A percentile compares a stretch with the other conserved stretches of the same genome.
phyloP scores from a whole-genome alignment of 1,140 invertebrate species.

The Leptinotarsa texana region DNA sequence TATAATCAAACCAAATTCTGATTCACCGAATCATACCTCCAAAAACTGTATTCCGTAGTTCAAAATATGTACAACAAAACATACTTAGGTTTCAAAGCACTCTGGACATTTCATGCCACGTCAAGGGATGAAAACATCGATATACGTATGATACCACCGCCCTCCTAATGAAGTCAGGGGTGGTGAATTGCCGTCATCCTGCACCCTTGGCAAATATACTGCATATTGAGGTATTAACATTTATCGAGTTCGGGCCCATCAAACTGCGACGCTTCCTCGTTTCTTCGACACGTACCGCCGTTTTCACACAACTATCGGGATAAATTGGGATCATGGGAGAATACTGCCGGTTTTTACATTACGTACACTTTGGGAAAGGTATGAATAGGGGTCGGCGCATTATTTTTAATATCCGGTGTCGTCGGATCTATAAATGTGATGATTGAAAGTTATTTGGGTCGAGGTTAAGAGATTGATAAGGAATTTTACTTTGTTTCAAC shows the following conservation, averaged over 20 bases:
- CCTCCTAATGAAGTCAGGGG: slow-evolving; percentile 18
- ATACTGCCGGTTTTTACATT: slow-evolving; percentile 25
- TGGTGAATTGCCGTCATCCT: slow-evolving; percentile 13
- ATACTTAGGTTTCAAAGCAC: too few relatives aligned
- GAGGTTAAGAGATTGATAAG: too few relatives aligned
- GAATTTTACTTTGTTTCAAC: too few relatives aligned
- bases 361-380: slow-evolving; percentile 7
- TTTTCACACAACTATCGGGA: slow-evolving; percentile 39
- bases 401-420: slow-evolving; percentile 5
- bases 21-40: too few relatives aligned
- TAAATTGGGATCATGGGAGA: slow-evolving; percentile 40
- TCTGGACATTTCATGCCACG: background rate
- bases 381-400: slow-evolving; percentile 8
- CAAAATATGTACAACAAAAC: too few relatives aligned
- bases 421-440: background rate
- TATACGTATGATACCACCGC: background rate
- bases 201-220: slow-evolving; percentile 49
- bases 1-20: too few relatives aligned
- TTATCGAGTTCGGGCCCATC: slow-evolving; percentile 48
- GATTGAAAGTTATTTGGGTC: background rate
- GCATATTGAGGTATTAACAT: slow-evolving; percentile 55
- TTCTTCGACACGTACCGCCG: slow-evolving; percentile 39
- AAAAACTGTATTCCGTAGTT: too few relatives aligned
- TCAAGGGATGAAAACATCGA: slow-evolving; percentile 3
- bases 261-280: slow-evolving; percentile 33